phyloP scores from a whole-genome alignment of 2,113 vertebrate species.

The Amblyopsis rosae region DNA sequence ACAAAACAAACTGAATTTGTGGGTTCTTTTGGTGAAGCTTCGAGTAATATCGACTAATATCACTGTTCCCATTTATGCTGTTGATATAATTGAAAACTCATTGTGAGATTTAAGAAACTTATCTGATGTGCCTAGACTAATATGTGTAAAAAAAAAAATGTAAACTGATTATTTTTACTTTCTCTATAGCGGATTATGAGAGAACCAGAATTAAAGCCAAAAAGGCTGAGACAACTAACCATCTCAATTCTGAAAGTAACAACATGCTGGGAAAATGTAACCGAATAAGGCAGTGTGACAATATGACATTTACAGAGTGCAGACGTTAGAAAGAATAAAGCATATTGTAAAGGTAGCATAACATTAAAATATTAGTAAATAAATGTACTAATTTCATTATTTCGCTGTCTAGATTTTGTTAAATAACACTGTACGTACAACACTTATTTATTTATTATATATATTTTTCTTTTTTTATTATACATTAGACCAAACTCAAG shows the following conservation, averaged over 20 bases:
- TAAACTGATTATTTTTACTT: background rate
- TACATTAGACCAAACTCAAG: background rate
- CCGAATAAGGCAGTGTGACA: background rate
- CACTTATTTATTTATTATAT: background rate
- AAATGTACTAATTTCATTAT: background rate
- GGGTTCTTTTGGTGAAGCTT: too few relatives aligned
- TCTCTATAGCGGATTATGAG: background rate
- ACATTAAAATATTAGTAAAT: background rate
- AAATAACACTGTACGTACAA: background rate
- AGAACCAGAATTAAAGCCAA: background rate
- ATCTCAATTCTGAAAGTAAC: background rate
- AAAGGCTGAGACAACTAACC: background rate
- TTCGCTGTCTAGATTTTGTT: background rate
- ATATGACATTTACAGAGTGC: background rate
- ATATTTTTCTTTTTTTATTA: background rate
- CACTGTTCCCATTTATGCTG: too few relatives aligned
- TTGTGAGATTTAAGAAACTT: too few relatives aligned
- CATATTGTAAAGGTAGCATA: background rate
- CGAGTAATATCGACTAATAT: too few relatives aligned
- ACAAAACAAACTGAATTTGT: too few relatives aligned
- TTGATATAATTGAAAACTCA: too few relatives aligned
- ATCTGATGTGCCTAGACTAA: too few relatives aligned
- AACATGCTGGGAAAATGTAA: background rate
- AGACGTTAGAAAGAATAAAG: background rate
- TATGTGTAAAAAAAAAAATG: background rate